A percentile compares a stretch with the other conserved stretches of the same genome.
Evolutionary conservation across 30 jellyfish, hydroid and myxozoan genomes (phyloP).

Genomic region (Haliclystus octoradiatus): DNA sequence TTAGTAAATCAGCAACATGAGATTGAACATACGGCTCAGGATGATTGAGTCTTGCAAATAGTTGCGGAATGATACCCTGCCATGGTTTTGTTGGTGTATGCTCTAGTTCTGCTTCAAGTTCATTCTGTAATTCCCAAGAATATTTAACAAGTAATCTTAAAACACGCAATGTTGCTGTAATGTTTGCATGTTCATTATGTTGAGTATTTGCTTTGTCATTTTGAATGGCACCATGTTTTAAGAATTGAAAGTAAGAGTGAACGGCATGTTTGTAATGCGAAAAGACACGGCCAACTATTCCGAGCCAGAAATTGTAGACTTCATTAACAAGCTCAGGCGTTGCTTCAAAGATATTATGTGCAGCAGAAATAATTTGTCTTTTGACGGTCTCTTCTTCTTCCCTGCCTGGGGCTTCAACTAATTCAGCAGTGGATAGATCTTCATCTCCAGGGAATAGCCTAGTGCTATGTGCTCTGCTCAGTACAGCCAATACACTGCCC

Average conservation of each 20-base stretch:
- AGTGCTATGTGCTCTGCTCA: conserved; percentile 72
- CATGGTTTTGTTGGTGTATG: conserved; percentile 98
- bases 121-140: conserved; percentile 83
- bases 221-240: conserved; percentile 71
- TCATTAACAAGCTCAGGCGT: conserved; percentile 21
- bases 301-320: conserved; percentile 53
- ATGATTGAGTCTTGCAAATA: conserved; percentile 89
- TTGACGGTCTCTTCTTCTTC: conserved; percentile 64
- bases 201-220: conserved; percentile 2
- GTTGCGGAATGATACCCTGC: conserved; percentile 99
- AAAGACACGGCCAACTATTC: conserved; percentile 75
- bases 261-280: conserved; percentile 92
- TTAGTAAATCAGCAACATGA: conserved; percentile 72
- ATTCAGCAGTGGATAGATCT: conserved; percentile 46
- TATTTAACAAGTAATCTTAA: conserved; percentile 84
- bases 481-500: conserved; percentile 21
- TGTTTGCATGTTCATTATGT: conserved; percentile 75
- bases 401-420: conserved; percentile 30
- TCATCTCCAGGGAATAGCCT: conserved; percentile 42
- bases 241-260: conserved; percentile 65
- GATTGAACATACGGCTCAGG: conserved; percentile 91
- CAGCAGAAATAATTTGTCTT: conserved; percentile 36
- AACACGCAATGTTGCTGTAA: conserved; percentile 88
- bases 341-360: conserved; percentile 38
- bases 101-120: conserved; percentile 54